A percentile compares a stretch with the other conserved stretches of the same genome.
Evolutionary conservation across 1,140 invertebrate species (phyloP).

Genomic region (Apis mellifera): DNA sequence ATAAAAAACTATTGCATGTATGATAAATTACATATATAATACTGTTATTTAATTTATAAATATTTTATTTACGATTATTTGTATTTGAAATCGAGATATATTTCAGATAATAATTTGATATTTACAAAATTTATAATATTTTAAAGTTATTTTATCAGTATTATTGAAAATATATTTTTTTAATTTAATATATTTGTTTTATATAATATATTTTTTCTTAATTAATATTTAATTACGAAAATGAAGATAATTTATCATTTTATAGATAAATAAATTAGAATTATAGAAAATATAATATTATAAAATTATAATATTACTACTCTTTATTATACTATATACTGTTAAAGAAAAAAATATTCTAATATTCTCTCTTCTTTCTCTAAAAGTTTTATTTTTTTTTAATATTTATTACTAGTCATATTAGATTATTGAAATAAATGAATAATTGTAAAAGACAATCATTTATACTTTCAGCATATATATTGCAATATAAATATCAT

Average conservation of each 20-base stretch:
- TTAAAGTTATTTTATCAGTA: constrained; percentile 13
- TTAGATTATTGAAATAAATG: constrained; percentile 14
- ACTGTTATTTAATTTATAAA: constrained; percentile 39
- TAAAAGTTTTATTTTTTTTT: neutral
- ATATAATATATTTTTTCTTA: neutral
- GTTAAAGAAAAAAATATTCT: neutral
- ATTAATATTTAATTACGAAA: neutral
- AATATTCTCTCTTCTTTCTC: constrained; percentile 14
- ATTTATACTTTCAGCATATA: constrained; percentile 33
- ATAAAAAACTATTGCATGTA: no score
- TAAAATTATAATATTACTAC: neutral
- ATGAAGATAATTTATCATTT: neutral
- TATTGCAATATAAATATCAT: constrained; percentile 17
- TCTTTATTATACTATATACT: neutral
- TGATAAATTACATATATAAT: neutral
- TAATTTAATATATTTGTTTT: neutral
- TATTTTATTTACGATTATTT: constrained; percentile 25
- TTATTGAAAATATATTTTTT: neutral
- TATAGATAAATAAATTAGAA: neutral
- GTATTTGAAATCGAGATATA: constrained; percentile 5
- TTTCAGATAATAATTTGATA: constrained; percentile 22
- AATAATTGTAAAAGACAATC: constrained; percentile 44
- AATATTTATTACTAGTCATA: constrained; percentile 32
- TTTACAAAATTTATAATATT: neutral
- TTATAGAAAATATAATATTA: neutral